phyloP scores from a whole-genome alignment of 2,888 invertebrate species.

The Drosophila nr. fundita region DNA sequence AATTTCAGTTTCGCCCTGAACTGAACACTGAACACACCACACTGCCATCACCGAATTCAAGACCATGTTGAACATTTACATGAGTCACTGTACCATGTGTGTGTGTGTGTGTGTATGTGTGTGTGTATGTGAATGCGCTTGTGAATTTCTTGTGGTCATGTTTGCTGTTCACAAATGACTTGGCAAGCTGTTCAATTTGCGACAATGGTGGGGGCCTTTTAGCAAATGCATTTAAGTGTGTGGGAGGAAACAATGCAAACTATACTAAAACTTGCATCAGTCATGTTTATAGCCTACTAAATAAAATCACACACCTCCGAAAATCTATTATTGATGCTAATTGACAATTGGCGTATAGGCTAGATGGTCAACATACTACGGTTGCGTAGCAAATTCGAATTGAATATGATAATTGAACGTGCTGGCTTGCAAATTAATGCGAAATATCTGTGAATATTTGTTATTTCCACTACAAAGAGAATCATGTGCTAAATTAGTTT shows the following conservation, averaged over 20 bases:
- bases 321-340: constrained; percentile 15
- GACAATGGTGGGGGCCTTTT: constrained; percentile 5
- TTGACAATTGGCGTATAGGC: constrained; percentile 7
- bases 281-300: not conserved
- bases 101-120: not conserved
- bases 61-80: constrained; percentile 47
- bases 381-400: constrained; percentile 5
- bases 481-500: constrained; percentile 14
- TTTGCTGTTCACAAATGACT: constrained; percentile 24
- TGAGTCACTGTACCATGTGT: constrained; percentile 42
- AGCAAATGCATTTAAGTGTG: not conserved
- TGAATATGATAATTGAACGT: constrained; percentile 30
- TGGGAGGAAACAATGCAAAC: not conserved
- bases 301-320: constrained; percentile 23
- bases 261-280: not conserved
- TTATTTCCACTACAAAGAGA: constrained; percentile 8
- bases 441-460: constrained; percentile 6
- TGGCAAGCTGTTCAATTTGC: constrained; percentile 18
- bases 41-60: constrained; percentile 42
- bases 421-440: constrained; percentile 3
- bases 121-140: constrained; percentile 4
- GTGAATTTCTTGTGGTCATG: constrained; percentile 20
- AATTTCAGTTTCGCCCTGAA: constrained; percentile 41
- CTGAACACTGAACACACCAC: not conserved
- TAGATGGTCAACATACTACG: not conserved